Evolutionary conservation across 2,797 vertebrate species (phyloP), one percentile per base, ranked within the genome.

Genomic region (Sebastes miniatus): DNA sequence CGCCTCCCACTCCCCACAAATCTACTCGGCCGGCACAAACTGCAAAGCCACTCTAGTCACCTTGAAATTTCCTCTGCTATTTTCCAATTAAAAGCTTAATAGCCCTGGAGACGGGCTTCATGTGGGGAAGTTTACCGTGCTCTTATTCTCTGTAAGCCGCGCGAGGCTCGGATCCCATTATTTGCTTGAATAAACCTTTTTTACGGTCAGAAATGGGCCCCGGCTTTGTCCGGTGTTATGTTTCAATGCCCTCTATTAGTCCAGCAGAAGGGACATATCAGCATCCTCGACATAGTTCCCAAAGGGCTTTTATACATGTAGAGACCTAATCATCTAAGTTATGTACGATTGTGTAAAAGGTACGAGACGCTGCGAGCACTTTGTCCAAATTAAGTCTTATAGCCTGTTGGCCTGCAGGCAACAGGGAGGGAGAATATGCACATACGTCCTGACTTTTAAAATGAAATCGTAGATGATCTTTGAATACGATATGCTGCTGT

Each of bases 51-150:
- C 97, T 96, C 92, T 96, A 94, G 96, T 98, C 97, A 98, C 97
- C 97, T 98, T 98, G 96, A 98, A 97, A 96, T 97, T 97, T 96
- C 96, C 96, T 97, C 96, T 95, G 96, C 97, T 97, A 91, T 97
- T 97, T 97, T 96, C 97, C 97, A 99, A 99, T 99, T 99, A 99
- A 99, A 98, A 97, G 97, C 98, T 98, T 99, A 99, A 97, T 97
- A 97, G 97, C 96, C 97, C 96, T 96, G 96, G 96, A 97, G 97
- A 97, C 97, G 95, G 96, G 97, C 97, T 96, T 96, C 97, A 96
- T 96, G 97, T 96, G 96, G 97, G 92, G 96, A 96, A 96, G 96
- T 97, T 98, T 96, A 97, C 96, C 96, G 90, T 87, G 95, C 95
- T 93, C 96, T 94, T 95, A 94, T 96, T 96, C 96, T 95, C 94